Percentiles rank a stretch among this genome's conserved stretches.
phyloP scores from a whole-genome alignment of 2,797 vertebrate genomes.

The Potorous gilbertii region DNA sequence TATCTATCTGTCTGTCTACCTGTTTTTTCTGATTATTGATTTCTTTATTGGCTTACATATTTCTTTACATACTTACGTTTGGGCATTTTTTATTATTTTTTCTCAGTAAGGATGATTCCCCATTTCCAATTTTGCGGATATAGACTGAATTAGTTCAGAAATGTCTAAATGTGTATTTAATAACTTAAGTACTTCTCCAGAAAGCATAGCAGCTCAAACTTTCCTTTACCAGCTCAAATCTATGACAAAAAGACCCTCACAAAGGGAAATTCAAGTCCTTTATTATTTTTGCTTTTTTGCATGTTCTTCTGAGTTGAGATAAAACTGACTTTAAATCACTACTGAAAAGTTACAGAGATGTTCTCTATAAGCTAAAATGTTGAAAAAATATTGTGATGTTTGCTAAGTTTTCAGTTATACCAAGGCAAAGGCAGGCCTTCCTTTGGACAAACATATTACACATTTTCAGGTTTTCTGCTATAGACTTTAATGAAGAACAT shows the following conservation, averaged over 20 bases:
- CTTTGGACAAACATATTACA: not conserved
- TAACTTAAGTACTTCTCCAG: not conserved
- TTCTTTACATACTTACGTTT: not conserved
- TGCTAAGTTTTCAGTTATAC: not conserved
- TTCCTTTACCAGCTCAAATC: not conserved
- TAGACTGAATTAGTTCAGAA: conserved; percentile 23
- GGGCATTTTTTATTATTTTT: not conserved
- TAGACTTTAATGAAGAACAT: not conserved
- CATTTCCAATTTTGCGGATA: conserved; percentile 24
- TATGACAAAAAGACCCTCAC: not conserved
- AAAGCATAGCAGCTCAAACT: not conserved
- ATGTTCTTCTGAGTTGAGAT: not conserved
- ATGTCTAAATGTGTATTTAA: conserved; percentile 26
- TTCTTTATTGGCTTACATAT: not conserved
- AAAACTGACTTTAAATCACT: not conserved
- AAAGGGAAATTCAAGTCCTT: not conserved
- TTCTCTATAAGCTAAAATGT: not conserved
- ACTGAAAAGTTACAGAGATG: not conserved
- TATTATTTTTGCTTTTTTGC: conserved; percentile 27
- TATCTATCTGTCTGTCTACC: not conserved
- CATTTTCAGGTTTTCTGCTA: not conserved
- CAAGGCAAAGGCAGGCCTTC: not conserved
- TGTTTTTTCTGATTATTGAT: not conserved
- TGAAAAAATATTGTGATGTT: conserved; percentile 6
- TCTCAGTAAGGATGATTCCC: not conserved